Evolutionary conservation across 2,888 invertebrate genomes (phyloP), one percentile per base, ranked within the genome.

Genomic region (Dicyrtoma fusca): DNA sequence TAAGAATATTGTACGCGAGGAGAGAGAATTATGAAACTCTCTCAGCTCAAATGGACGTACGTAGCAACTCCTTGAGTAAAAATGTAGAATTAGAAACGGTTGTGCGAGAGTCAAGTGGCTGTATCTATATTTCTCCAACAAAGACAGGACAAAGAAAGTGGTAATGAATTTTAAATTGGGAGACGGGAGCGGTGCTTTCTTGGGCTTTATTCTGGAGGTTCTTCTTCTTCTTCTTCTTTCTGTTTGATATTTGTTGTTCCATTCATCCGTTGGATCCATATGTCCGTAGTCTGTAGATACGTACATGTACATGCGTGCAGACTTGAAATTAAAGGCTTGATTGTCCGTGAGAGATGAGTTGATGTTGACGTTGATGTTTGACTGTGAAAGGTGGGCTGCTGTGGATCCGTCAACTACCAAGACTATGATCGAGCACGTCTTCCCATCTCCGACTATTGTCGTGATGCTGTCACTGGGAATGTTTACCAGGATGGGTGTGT

Each of bases 401-500:
- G 95, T 81, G 95, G 95, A 14, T 94, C 94, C 0, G 89, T 91
- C 74, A 93, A 94, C 0, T 90, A 94, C 0, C 89, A 89, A 84
- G 95, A 95, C 84, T 95, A 90, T 85, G 86, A 92, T 78, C 86
- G 86, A 74, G 82, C 92, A 79, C 88, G 88, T 81, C 91, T 93
- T 81, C 93, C 94, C 0, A 83, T 95, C 69, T 94, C 95, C 0
- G 86, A 89, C 0, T 91, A 92, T 76, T 95, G 95, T 82, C 87
- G 94, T 11, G 93, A 94, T 83, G 90, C 92, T 0, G 92, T 94
- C 14, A 94, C 92, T 1, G 94, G 95, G 66, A 94, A 94, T 83
- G 91, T 92, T 0, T 94, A 91, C 84, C 92, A 90, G 84, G 90
- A 92, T 82, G 94, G 95, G 19, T 95, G 95, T 82, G 90, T 93